Conservation (phyloP, 2,888 invertebrate species). For the Diploptera punctata region DNA sequence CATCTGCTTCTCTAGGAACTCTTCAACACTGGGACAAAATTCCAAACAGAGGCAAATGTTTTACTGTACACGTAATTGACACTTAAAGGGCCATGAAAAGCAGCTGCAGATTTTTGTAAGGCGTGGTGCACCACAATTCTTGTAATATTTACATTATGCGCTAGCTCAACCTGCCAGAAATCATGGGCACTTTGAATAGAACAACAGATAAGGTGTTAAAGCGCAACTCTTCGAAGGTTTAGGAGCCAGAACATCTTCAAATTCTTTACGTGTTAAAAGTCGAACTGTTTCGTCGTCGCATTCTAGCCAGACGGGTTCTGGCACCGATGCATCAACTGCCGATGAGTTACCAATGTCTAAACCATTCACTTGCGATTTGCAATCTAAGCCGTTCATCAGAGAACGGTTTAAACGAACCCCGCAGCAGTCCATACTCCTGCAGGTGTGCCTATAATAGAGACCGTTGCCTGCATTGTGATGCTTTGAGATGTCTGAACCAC, state of each 20-base stretch:
- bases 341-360: slow-evolving; percentile 48
- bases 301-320: slow-evolving; percentile 74
- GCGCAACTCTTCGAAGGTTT: slow-evolving; percentile 76
- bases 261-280: slow-evolving; percentile 77
- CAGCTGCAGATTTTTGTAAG: no score
- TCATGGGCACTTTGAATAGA: slow-evolving; percentile 64
- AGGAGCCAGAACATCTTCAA: slow-evolving; percentile 78
- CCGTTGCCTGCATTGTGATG: background rate
- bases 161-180: slow-evolving; percentile 9
- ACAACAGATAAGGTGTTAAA: slow-evolving; percentile 81
- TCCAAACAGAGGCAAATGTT: no score
- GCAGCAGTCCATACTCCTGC: slow-evolving; percentile 65
- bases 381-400: slow-evolving; percentile 33
- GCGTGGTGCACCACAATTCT: no score
- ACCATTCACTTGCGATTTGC: slow-evolving; percentile 51
- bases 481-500: background rate
- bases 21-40: no score
- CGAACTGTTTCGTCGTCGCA: slow-evolving; percentile 89
- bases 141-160: background rate
- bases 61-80: no score
- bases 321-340: slow-evolving; percentile 43
- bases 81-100: no score
- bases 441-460: slow-evolving; percentile 50
- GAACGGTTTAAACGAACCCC: slow-evolving; percentile 58
- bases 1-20: background rate